Evolutionary conservation across 2,113 vertebrate species (phyloP), one percentile per base, ranked within the genome.

Genomic region (Callipepla squamata): DNA sequence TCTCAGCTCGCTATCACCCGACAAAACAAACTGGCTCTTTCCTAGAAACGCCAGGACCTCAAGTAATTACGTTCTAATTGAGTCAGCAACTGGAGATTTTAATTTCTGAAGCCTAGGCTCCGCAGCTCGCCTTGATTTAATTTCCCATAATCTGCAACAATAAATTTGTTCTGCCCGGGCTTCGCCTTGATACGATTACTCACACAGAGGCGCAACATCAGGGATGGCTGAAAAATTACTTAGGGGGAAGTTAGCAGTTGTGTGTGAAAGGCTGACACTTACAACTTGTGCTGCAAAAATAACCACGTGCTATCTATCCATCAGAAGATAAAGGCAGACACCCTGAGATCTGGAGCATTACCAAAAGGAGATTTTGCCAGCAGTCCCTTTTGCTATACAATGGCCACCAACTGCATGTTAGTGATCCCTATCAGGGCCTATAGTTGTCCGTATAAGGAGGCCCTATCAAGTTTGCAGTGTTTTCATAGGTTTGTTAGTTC

Each of bases 71-170:
- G 68, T 55, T 75, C 68, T 92, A 58, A 90, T 61, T 79, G 85
- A 87, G 63, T 91, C 93, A 69, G 84, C 89, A 61, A 76, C 66
- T 58, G 69, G 50, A 67, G 81, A 28, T 28, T 76, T 89, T 87
- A 53, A 91, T 81, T 92, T 51, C 53, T 73, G 80, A 74, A 92
- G 84, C 82, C 69, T 72, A 1, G 1, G 34, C 58, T 26, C 86
- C 48, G 77, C 80, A 75, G 74, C 55, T 55, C 17, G 68, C 63
- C 83, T 67, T 82, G 81, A 87, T 94, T 94, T 89, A 72, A 92
- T 89, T 95, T 85, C 76, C 72, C 80, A 28, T 55, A 30, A 75
- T 82, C 76, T 94, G 57, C 62, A 68, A 74, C 84, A 50, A 89
- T 89, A 68, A 85, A 92, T 92, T 25, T 55, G 61, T 87, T 81